Evolutionary conservation across 2,888 invertebrate genomes (phyloP).

Genomic region (Tetragonula carbonaria): DNA sequence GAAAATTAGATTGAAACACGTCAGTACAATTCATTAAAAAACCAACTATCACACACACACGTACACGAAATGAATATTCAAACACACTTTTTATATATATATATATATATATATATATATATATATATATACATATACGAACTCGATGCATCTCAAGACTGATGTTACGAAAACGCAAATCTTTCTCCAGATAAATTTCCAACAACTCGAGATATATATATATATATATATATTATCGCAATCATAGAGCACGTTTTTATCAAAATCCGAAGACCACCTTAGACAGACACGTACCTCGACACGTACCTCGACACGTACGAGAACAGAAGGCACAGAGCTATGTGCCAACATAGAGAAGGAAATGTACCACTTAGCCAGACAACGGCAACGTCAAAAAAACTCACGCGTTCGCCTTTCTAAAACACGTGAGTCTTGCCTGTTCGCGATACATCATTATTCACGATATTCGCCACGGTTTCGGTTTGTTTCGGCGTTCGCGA

Average conservation of each 20-base stretch:
- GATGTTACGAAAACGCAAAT: not conserved
- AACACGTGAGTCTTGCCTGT: slow-evolving; percentile 2
- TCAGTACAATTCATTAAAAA: not conserved
- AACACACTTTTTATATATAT: not conserved
- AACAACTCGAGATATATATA: not conserved
- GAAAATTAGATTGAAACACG: not conserved
- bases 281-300: slow-evolving; percentile 2
- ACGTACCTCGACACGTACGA: not conserved
- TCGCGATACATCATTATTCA: slow-evolving; percentile 39
- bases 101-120: no score
- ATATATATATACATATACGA: no score
- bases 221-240: not conserved
- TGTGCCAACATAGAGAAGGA: slow-evolving; percentile 14
- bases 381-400: slow-evolving; percentile 20
- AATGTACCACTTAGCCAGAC: slow-evolving; percentile 11
- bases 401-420: slow-evolving; percentile 35
- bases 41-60: not conserved
- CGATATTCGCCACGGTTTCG: slow-evolving; percentile 27
- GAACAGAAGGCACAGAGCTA: not conserved
- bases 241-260: not conserved
- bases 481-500: slow-evolving; percentile 21
- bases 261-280: not conserved
- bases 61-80: not conserved
- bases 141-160: not conserved
- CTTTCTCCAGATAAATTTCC: not conserved